These are phyloP conservation scores for Synergus umbraculus DNA, from an alignment of 2,888 invertebrate species.

Conservation along the genomic window DNA sequence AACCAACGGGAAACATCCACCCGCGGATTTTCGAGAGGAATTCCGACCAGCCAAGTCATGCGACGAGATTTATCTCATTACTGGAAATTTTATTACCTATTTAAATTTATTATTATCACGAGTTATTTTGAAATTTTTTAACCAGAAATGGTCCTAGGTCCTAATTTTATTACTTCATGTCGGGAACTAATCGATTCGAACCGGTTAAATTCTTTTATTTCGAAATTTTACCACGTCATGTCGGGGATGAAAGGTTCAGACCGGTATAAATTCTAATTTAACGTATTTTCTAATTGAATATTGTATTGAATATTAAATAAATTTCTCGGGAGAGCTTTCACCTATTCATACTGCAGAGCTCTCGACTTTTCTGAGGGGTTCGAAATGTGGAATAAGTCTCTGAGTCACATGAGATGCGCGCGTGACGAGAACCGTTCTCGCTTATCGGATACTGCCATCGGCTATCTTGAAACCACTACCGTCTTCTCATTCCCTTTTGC, in stretches of 20 bases:
- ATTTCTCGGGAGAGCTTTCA: not conserved
- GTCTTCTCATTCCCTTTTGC: not conserved
- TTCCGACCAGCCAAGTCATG: not conserved
- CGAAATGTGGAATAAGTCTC: conserved; percentile 44
- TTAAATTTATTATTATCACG: not conserved
- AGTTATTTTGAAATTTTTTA: too few relatives aligned
- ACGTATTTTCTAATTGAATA: too few relatives aligned
- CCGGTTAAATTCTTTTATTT: too few relatives aligned
- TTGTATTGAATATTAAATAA: not conserved
- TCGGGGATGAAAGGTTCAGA: too few relatives aligned
- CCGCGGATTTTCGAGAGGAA: conserved; percentile 51
- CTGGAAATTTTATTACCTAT: not conserved
- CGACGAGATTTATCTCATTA: not conserved
- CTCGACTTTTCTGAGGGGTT: not conserved
- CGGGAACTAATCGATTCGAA: too few relatives aligned
- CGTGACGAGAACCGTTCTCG: conserved; percentile 60
- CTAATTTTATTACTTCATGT: too few relatives aligned
- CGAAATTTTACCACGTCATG: too few relatives aligned
- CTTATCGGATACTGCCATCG: conserved; percentile 61
- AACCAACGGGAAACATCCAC: conserved; percentile 74
- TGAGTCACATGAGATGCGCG: conserved; percentile 63
- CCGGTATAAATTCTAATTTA: too few relatives aligned
- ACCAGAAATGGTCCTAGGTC: too few relatives aligned
- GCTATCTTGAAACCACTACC: conserved; percentile 49
- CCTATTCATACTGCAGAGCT: not conserved